phyloP scores from a whole-genome alignment of 2,797 vertebrate genomes.

The Apogon hyalosoma region DNA sequence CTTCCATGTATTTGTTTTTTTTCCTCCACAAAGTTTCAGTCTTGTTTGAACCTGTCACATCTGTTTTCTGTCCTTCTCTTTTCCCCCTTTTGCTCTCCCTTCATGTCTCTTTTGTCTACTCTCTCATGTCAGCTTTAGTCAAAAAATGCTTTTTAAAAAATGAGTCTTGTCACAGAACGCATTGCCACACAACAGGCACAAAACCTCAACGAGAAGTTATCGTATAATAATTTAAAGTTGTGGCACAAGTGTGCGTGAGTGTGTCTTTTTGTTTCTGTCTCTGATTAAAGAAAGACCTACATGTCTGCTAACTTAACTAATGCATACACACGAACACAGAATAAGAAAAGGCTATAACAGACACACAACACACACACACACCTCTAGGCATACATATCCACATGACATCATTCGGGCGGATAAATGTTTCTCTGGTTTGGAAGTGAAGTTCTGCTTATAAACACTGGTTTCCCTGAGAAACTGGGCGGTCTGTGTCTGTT shows the following conservation, averaged over 20 bases:
- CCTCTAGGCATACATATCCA: conserved; percentile 37
- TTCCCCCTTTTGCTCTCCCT: neutral
- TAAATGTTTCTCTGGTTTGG: conserved; percentile 63
- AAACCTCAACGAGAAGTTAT: conserved; percentile 15
- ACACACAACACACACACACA: conserved; percentile 33
- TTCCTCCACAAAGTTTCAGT: conserved; percentile 7
- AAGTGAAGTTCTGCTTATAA: conserved; percentile 54
- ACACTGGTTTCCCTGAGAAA: conserved; percentile 68
- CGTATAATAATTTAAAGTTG: conserved; percentile 2
- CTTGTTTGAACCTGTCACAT: conserved; percentile 34
- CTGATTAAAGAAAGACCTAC: conserved; percentile 46
- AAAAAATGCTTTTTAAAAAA: conserved; percentile 7
- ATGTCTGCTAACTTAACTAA: conserved; percentile 37
- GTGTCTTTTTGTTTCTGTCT: conserved; percentile 30
- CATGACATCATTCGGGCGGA: conserved; percentile 66
- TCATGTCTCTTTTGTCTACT: neutral
- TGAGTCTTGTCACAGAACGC: conserved; percentile 1
- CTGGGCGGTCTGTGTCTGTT: neutral
- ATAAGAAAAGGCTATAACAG: conserved; percentile 1
- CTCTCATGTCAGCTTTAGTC: conserved; percentile 15
- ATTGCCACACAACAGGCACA: conserved; percentile 19
- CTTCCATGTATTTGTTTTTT: neutral
- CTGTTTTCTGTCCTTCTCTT: conserved; percentile 29
- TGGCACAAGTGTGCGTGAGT: neutral
- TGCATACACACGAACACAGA: conserved; percentile 26